Evolutionary conservation across 1,140 invertebrate species (phyloP).

Genomic region (Drosophila oshimai): DNA sequence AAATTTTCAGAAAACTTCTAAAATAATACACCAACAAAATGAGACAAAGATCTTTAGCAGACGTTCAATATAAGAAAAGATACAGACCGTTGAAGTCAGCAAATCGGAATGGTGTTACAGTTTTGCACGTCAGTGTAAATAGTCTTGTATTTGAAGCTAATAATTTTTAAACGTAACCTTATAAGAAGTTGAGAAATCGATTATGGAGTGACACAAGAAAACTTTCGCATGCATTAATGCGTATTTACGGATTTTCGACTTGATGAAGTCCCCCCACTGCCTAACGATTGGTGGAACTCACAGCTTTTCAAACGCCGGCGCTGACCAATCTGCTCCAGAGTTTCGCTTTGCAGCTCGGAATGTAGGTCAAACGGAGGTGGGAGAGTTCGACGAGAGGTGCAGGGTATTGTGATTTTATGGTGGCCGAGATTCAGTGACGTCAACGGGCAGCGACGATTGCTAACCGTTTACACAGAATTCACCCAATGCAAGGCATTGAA

Average conservation of each 20-base stretch:
- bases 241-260: slow-evolving; percentile 38
- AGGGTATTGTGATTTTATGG: neutral
- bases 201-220: slow-evolving; percentile 40
- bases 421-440: slow-evolving; percentile 42
- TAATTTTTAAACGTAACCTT: too few species aligned
- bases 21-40: too few species aligned
- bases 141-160: too few species aligned
- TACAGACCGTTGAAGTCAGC: too few species aligned
- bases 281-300: slow-evolving; percentile 2
- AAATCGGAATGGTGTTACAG: too few species aligned
- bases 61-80: too few species aligned
- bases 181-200: neutral
- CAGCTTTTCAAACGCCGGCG: neutral
- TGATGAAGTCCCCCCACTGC: slow-evolving; percentile 26
- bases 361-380: slow-evolving; percentile 45
- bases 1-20: too few species aligned
- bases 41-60: too few species aligned
- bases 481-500: slow-evolving; percentile 33
- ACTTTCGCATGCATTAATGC: slow-evolving; percentile 47
- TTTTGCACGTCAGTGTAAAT: too few species aligned
- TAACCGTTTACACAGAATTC: slow-evolving; percentile 18
- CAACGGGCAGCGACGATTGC: slow-evolving; percentile 19
- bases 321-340: neutral
- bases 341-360: slow-evolving; percentile 3
- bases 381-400: neutral